Percentiles rank a stretch among this genome's conserved stretches.
Evolutionary conservation across 2,113 vertebrate genomes (phyloP).

Genomic region (Eulemur macaco): DNA sequence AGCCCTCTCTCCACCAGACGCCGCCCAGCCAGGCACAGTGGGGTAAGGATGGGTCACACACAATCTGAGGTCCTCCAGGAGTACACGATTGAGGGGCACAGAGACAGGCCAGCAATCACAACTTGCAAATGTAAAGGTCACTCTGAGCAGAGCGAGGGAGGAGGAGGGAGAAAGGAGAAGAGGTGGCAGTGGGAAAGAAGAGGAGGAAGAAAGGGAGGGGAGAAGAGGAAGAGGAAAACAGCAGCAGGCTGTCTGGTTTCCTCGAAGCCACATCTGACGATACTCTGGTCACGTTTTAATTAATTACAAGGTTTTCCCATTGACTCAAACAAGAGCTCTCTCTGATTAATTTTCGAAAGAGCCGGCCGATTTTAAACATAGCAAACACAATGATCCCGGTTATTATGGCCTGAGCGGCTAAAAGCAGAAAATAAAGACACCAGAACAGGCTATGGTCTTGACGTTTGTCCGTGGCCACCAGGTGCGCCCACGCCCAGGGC

Average conservation of each 20-base stretch:
- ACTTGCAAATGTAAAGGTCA: not conserved
- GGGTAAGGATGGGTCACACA: not conserved
- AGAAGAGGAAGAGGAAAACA: not conserved
- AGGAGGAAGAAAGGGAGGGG: too few species aligned
- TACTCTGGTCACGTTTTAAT: not conserved
- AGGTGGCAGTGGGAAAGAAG: not conserved
- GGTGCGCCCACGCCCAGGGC: not conserved
- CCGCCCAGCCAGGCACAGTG: too few species aligned
- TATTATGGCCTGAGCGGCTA: slow-evolving; percentile 66
- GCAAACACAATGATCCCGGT: slow-evolving; percentile 71
- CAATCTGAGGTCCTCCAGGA: not conserved
- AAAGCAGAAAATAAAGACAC: slow-evolving; percentile 73
- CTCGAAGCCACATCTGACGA: not conserved
- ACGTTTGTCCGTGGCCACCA: not conserved
- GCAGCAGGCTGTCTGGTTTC: not conserved
- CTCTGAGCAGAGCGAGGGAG: fast-evolving
- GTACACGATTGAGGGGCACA: fast-evolving
- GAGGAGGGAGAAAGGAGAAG: not conserved
- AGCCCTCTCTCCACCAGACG: not conserved
- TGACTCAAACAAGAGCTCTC: not conserved
- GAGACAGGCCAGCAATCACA: too few species aligned
- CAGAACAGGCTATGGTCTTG: not conserved
- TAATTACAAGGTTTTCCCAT: not conserved
- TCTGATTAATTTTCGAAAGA: slow-evolving; percentile 67
- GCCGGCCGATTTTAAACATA: slow-evolving; percentile 71